Evolutionary conservation across 2,797 vertebrate genomes (phyloP).

Genomic region (Gouania willdenowi): DNA sequence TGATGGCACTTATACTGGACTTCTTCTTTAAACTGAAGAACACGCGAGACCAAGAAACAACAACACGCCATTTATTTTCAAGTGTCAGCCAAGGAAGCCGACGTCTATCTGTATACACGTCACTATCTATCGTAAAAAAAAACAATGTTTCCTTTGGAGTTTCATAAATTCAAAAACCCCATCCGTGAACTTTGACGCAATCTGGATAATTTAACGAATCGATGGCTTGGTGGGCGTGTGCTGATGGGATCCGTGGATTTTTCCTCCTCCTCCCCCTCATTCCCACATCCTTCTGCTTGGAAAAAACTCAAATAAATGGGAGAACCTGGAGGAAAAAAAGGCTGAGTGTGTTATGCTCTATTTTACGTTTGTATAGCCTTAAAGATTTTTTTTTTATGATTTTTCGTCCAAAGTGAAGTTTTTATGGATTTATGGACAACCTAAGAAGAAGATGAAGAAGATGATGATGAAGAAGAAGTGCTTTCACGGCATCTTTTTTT

Average conservation of each 20-base stretch:
- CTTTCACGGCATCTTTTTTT: constrained; percentile 88
- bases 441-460: constrained; percentile 91
- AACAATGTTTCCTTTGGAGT: constrained; percentile 86
- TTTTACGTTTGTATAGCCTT: constrained; percentile 96
- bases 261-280: no score
- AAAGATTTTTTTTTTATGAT: constrained; percentile 80
- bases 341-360: constrained; percentile 80
- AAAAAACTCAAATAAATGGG: constrained; percentile 57
- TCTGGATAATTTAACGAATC: constrained; percentile 83
- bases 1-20: constrained; percentile 63
- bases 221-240: constrained; percentile 75
- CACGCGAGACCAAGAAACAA: constrained; percentile 41
- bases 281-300: no score
- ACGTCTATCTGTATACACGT: constrained; percentile 75
- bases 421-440: constrained; percentile 83
- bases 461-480: no score
- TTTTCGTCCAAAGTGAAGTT: constrained; percentile 83
- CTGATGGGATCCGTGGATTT: constrained; percentile 78
- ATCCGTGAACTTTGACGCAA: constrained; percentile 77
- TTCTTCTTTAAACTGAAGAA: constrained; percentile 65
- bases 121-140: constrained; percentile 83
- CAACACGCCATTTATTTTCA: constrained; percentile 74
- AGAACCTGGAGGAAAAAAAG: constrained; percentile 66
- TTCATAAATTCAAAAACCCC: constrained; percentile 83
- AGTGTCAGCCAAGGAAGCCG: constrained; percentile 82